Evolutionary conservation across 2,113 vertebrate species (phyloP).

Genomic region (Poeciliopsis retropinna): DNA sequence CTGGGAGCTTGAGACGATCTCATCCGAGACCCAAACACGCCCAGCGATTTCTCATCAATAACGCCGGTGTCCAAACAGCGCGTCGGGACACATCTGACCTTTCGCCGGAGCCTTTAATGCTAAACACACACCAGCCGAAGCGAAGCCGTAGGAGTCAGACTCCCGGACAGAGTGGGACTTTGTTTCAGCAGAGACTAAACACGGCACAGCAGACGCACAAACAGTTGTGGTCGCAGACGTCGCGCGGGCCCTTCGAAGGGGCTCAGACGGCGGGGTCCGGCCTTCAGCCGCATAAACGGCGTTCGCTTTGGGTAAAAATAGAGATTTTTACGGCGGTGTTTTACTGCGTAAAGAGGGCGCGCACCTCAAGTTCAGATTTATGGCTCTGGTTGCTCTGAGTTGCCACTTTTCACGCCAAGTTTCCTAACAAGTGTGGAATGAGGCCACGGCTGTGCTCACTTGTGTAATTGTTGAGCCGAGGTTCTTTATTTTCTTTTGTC

Average conservation of each 20-base stretch:
- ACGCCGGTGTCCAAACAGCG: background rate
- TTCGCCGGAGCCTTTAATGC: background rate
- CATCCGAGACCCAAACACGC: background rate
- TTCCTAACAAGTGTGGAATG: constrained; percentile 58
- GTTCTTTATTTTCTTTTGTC: background rate
- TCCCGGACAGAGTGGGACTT: background rate
- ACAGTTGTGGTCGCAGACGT: constrained; percentile 7
- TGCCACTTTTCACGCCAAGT: constrained; percentile 34
- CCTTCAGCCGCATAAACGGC: constrained; percentile 15
- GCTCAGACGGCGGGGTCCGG: constrained; percentile 22
- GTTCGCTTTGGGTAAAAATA: constrained; percentile 54
- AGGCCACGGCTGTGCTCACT: constrained; percentile 39
- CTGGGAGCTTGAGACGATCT: background rate
- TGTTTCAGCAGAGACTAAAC: constrained; percentile 27
- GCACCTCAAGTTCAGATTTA: constrained; percentile 42
- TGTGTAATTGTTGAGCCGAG: constrained; percentile 1
- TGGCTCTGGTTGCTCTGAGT: constrained; percentile 35
- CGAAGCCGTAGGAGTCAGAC: background rate
- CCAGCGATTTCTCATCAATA: background rate
- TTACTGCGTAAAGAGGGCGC: constrained; percentile 40
- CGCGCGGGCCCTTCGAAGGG: constrained; percentile 4
- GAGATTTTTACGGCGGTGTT: constrained; percentile 35
- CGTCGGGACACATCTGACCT: background rate
- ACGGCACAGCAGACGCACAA: constrained; percentile 21
- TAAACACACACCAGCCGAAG: background rate